These are phyloP conservation scores for Palythoa grandiflora DNA, from an alignment of 92 coral and sea anemone species.

Conservation along the genomic window DNA sequence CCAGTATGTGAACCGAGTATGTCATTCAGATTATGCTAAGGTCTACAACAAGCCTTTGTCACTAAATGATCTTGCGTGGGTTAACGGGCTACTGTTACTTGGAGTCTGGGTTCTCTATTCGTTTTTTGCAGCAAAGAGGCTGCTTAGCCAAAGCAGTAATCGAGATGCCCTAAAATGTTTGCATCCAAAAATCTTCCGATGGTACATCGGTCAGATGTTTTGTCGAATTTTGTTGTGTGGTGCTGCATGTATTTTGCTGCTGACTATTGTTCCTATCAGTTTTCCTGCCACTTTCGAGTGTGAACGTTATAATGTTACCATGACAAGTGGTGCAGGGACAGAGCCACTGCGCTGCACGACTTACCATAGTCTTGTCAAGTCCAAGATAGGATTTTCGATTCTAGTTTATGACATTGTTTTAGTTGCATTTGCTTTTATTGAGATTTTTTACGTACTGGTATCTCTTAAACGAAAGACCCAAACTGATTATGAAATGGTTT, in stretches of 20 bases:
- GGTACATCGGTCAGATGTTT: slow-evolving; percentile 41
- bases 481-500: slow-evolving; percentile 48
- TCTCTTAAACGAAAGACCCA: slow-evolving; percentile 36
- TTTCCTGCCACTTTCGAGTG: slow-evolving; percentile 34
- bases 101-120: slow-evolving; percentile 35
- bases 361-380: slow-evolving; percentile 33
- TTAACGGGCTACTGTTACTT: slow-evolving; percentile 20
- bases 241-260: slow-evolving; percentile 10
- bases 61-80: slow-evolving; percentile 34
- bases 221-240: slow-evolving; percentile 30
- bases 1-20: slow-evolving; percentile 40
- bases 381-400: slow-evolving; percentile 26
- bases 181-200: slow-evolving; percentile 44
- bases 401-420: slow-evolving; percentile 21
- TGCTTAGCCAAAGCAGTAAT: slow-evolving; percentile 31
- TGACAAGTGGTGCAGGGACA: background rate
- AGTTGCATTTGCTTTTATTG: slow-evolving; percentile 36
- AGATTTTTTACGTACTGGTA: slow-evolving; percentile 38
- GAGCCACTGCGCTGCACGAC: slow-evolving; percentile 37
- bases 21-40: slow-evolving; percentile 40
- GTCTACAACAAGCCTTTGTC: slow-evolving; percentile 35
- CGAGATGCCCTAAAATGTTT: slow-evolving; percentile 37
- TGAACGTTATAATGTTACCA: slow-evolving; percentile 12
- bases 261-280: slow-evolving; percentile 19
- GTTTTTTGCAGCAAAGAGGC: slow-evolving; percentile 48